These are phyloP conservation scores for Drosophila paucipuncta DNA, from an alignment of 2,888 invertebrate species.

Conservation along the genomic window DNA sequence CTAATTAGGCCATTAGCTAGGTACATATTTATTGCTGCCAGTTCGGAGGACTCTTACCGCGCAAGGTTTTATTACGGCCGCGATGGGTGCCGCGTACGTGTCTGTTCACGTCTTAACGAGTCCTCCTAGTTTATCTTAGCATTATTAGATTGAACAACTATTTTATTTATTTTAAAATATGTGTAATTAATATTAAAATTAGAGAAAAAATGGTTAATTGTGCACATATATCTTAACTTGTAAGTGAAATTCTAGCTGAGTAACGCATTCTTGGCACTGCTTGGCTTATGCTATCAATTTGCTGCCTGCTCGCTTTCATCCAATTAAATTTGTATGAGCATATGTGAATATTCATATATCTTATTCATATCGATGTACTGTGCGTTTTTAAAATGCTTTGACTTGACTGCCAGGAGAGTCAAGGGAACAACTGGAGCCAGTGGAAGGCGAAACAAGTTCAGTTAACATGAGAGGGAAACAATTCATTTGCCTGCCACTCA, in stretches of 20 bases:
- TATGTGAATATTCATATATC: slow-evolving; percentile 51
- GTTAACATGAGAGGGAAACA: slow-evolving; percentile 41
- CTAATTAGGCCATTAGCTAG: not conserved
- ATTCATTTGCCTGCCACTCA: slow-evolving; percentile 70
- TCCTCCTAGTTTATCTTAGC: not conserved
- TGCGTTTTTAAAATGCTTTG: slow-evolving; percentile 59
- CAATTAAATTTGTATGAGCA: slow-evolving; percentile 46
- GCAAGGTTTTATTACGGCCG: not conserved
- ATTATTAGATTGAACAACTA: not conserved
- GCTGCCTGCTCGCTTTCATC: slow-evolving; percentile 26
- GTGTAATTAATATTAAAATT: not conserved
- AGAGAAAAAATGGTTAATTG: not conserved
- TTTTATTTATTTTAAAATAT: not conserved
- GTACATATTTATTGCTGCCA: not conserved
- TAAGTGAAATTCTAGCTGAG: not conserved
- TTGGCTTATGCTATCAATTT: slow-evolving; percentile 14
- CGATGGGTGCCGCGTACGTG: not conserved
- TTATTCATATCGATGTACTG: slow-evolving; percentile 55
- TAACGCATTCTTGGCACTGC: not conserved
- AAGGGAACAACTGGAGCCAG: slow-evolving; percentile 1
- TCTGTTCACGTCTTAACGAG: not conserved
- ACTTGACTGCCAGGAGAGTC: slow-evolving; percentile 8
- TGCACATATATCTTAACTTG: not conserved
- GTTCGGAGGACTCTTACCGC: not conserved
- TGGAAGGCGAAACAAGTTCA: slow-evolving; percentile 37